Evolutionary conservation across 2,888 invertebrate species (phyloP), one percentile per base, ranked within the genome.

Genomic region (Thecophora atra): DNA sequence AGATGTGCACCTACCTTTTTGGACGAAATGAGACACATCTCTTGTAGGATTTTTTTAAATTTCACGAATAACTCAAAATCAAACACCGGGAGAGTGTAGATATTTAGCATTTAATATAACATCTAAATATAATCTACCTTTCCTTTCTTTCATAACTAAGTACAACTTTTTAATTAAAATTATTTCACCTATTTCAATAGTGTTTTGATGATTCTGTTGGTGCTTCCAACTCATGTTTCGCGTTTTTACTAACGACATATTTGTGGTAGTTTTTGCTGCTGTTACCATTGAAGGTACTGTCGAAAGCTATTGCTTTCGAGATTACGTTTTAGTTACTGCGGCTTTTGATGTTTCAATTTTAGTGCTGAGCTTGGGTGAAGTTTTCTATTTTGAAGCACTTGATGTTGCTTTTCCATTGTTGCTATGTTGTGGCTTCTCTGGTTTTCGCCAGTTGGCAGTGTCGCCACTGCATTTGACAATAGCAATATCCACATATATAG

Each of bases 371-470:
- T 30, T 30, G 8, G 30, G 8, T 30, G n/a, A 4, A 47, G 17
- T 47, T 47, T 47, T 47, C n/a, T 17, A 17, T 4, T 47, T 47
- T 47, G 1, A 5, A 47, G 47, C 47, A n/a, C 47, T n/a, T 17
- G 15, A 4, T 47, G 47, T 47, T 47, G 47, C 47, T 8, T 24
- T 64, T 44, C 8, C 44, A 28, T 42, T 69, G 54, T 52, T 19
- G 58, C 15, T 54, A 24, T 51, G 51, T 15, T 52, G 19, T 19
- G 51, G 51, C 52, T 69, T 66, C 58, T 68, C 69, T 72, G 70
- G 63, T n/a, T 28, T 69, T 73, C 66, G 73, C 44, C 19, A 68
- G 60, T 63, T 52, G 47, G 21, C 37, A 19, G 37, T 54, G 63
- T n/a, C n/a, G 52, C 63, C 6, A 72, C 37, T 42, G 64, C 28